Conservation (phyloP, 2,888 invertebrate genomes). For the Dione vanillae region DNA sequence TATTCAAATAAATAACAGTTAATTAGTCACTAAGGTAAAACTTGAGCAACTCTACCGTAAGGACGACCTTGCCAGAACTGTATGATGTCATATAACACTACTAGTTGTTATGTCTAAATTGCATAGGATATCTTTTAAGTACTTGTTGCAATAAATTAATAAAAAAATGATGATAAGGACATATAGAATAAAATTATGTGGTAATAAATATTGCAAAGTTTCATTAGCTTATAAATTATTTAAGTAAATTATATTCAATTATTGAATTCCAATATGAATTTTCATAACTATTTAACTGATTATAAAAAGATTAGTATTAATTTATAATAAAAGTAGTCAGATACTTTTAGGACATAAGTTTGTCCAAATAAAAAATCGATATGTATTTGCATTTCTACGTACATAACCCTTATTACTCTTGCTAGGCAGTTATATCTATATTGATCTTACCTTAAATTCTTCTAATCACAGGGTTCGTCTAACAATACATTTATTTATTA, state of each 20-base stretch:
- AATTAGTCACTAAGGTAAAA: slow-evolving; percentile 14
- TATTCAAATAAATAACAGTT: background rate
- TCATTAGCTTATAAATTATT: no score
- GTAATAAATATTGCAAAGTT: no score
- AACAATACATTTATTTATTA: slow-evolving; percentile 61
- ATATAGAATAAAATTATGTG: no score
- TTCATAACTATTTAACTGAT: background rate
- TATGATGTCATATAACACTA: slow-evolving; percentile 48
- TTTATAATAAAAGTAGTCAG: background rate
- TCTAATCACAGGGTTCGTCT: slow-evolving; percentile 54
- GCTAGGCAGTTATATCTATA: background rate
- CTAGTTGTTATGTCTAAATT: slow-evolving; percentile 23
- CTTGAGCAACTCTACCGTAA: slow-evolving; percentile 37
- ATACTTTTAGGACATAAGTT: background rate
- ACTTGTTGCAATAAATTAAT: no score
- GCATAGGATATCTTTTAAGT: slow-evolving; percentile 32
- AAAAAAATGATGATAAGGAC: no score
- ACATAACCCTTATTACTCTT: slow-evolving; percentile 15
- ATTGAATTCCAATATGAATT: no score
- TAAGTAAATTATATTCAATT: slow-evolving; percentile 34
- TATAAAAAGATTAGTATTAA: no score
- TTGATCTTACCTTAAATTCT: slow-evolving; percentile 48
- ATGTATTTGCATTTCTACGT: background rate
- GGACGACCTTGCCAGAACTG: slow-evolving; percentile 45
- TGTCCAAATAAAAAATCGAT: slow-evolving; percentile 10